A percentile compares a stretch with the other conserved stretches of the same genome.
Conservation (phyloP, 2,113 vertebrate species). For the Parotia lawesii region DNA sequence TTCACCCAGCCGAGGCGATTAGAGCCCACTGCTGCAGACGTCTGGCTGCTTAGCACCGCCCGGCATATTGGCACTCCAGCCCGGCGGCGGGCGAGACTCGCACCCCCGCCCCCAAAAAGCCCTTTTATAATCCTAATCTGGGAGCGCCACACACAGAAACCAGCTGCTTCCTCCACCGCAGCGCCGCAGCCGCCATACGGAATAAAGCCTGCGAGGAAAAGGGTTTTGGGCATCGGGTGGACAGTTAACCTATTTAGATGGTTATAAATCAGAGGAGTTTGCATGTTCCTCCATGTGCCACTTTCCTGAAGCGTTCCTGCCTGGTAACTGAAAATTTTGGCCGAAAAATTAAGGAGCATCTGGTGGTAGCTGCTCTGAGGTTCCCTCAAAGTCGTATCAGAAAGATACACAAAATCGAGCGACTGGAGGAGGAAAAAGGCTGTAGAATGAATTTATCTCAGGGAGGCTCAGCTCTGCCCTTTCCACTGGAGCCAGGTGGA, state of each 20-base stretch:
- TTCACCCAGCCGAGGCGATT: conserved; percentile 19
- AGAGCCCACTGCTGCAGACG: conserved; percentile 20
- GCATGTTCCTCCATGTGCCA: not conserved
- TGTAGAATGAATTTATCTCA: not conserved
- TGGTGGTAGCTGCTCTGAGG: not conserved
- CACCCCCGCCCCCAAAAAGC: conserved; percentile 6
- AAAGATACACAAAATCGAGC: not conserved
- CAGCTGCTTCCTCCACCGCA: conserved; percentile 6
- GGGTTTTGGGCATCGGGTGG: not conserved
- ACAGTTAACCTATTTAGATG: not conserved
- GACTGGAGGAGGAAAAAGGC: not conserved
- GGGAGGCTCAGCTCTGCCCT: not conserved
- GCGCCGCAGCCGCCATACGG: not conserved
- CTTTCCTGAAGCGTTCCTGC: not conserved
- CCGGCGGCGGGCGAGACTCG: not conserved
- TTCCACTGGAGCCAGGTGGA: not conserved
- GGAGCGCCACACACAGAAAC: conserved; percentile 18
- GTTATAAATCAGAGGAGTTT: not conserved
- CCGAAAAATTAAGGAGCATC: not conserved
- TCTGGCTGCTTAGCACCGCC: conserved; percentile 16
- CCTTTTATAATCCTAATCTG: conserved; percentile 48
- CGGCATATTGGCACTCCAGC: not conserved
- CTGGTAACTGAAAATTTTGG: not conserved
- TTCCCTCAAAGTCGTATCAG: not conserved
- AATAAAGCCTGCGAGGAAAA: not conserved